phyloP scores from a whole-genome alignment of 2,113 vertebrate genomes.

The Nothoprocta perdicaria region DNA sequence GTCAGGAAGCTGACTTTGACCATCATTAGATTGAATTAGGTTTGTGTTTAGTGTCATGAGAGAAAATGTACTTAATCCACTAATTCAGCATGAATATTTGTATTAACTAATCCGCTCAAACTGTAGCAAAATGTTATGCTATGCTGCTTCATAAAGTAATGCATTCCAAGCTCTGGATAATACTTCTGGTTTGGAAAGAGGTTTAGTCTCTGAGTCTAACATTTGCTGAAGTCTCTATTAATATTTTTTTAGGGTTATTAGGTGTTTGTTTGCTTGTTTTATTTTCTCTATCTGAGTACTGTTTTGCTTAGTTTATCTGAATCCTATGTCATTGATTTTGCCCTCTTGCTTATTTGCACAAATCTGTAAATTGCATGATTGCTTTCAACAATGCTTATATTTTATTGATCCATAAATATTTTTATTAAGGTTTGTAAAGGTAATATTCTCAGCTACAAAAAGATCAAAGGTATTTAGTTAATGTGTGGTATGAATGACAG shows the following conservation, averaged over 20 bases:
- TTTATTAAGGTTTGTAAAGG: background rate
- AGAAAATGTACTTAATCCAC: background rate
- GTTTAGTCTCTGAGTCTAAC: background rate
- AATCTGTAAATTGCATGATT: background rate
- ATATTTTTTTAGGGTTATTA: background rate
- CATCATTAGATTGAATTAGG: background rate
- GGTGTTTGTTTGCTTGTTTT: background rate
- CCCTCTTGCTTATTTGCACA: background rate
- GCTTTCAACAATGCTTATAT: background rate
- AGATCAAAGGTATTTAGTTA: background rate
- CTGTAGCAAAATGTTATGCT: background rate
- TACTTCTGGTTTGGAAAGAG: background rate
- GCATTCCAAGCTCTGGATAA: background rate
- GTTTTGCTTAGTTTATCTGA: background rate
- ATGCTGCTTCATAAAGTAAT: background rate
- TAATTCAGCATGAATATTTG: background rate
- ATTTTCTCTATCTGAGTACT: background rate
- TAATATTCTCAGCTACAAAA: background rate
- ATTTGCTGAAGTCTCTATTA: background rate
- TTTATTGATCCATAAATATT: background rate
- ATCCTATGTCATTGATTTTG: background rate
- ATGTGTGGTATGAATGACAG: background rate
- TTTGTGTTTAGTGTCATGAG: background rate
- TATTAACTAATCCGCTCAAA: constrained; percentile 33
- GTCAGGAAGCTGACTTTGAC: background rate